phyloP scores from a whole-genome alignment of 2,888 invertebrate species.

The Lumbricus terrestris region DNA sequence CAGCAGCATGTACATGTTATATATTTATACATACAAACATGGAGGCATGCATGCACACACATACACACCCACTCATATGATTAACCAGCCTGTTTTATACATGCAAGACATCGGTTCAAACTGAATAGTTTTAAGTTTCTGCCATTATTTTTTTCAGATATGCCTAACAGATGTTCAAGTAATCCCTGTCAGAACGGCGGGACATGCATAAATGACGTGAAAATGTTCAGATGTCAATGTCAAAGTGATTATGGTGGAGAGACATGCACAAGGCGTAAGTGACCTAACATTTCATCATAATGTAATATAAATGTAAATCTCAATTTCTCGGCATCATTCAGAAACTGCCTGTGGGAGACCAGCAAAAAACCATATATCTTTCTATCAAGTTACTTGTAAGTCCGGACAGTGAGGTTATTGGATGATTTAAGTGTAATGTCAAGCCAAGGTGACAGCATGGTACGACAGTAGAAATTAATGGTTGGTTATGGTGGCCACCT shows the following conservation, averaged over 20 bases:
- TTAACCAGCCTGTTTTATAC: background rate
- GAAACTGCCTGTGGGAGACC: no score
- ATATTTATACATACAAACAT: background rate
- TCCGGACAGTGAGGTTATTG: no score
- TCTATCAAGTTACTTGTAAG: no score
- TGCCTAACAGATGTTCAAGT: background rate
- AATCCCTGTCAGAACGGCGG: constrained; percentile 26
- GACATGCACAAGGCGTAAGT: constrained; percentile 21
- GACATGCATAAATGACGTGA: background rate
- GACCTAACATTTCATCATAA: background rate
- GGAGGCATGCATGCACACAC: background rate
- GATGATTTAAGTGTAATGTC: no score
- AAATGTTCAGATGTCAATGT: constrained; percentile 20
- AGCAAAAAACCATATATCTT: no score
- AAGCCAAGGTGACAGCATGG: no score
- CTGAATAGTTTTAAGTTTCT: no score
- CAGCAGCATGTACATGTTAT: background rate
- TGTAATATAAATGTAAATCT: no score
- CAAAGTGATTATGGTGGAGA: constrained; percentile 15
- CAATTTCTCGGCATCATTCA: no score
- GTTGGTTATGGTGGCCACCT: no score
- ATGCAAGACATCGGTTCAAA: background rate
- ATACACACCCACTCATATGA: background rate
- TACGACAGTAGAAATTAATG: no score
- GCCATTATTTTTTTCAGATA: background rate